Evolutionary conservation across 2,888 invertebrate genomes (phyloP).

Genomic region (Euzophera pinguis): DNA sequence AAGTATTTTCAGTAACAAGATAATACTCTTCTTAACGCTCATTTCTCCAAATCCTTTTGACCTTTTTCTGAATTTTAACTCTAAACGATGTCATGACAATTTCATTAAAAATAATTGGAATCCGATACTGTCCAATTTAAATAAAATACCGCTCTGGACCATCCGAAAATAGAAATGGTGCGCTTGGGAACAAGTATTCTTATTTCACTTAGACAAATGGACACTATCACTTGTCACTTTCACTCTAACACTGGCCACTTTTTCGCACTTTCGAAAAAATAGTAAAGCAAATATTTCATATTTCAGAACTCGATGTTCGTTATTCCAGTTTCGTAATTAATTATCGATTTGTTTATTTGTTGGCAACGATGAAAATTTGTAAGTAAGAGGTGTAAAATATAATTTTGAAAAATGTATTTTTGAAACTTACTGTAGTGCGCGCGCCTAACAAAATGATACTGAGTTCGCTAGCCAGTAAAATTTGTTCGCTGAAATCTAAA

Average conservation of each 20-base stretch:
- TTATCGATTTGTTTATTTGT: not conserved
- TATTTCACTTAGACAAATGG: not conserved
- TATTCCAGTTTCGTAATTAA: not conserved
- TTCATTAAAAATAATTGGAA: conserved; percentile 10
- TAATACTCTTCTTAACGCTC: no score
- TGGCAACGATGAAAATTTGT: not conserved
- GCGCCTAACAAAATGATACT: conserved; percentile 68
- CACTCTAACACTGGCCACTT: conserved; percentile 6
- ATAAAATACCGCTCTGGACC: conserved; percentile 10
- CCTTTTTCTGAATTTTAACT: not conserved
- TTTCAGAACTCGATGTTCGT: not conserved
- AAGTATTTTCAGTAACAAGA: no score
- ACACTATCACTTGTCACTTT: conserved; percentile 12
- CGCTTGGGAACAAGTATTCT: not conserved
- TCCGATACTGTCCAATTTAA: conserved; percentile 12
- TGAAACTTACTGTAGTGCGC: conserved; percentile 71
- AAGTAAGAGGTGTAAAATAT: conserved; percentile 9
- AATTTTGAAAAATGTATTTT: conserved; percentile 24
- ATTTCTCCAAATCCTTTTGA: no score
- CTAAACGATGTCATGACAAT: not conserved
- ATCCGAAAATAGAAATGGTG: conserved; percentile 12
- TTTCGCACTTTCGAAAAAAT: not conserved
- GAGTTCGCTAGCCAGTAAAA: conserved; percentile 48
- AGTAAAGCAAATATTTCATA: not conserved
- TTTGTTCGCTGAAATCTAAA: conserved; percentile 70